Base-by-base conservation (phyloP, 2,888 invertebrate species). In the Dastarcus helophoroides region DNA sequence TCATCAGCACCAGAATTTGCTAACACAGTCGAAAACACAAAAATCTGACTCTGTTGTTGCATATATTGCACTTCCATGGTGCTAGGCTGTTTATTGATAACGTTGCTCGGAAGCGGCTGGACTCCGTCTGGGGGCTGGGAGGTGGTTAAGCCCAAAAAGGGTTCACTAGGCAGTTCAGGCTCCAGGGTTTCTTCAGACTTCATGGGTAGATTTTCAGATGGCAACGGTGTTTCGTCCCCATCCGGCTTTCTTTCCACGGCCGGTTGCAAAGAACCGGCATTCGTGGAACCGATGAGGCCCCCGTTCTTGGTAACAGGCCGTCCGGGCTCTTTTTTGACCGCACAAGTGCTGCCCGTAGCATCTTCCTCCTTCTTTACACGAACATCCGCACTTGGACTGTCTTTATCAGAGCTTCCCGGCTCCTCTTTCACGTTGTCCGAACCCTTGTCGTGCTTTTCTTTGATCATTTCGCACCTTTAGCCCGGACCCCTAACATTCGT, bases 11-110 rank as follows among this genome's bases (percentile, higher is more conserved):
- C 93, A 56, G 89, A 83, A 63, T 95, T 95, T 3, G 94, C 95
- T 63, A 93, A 65, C 50, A 79, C 68, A 5, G 95, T 94, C 12
- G 91, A 89, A 67, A 95, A 95, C 46, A 95, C 94, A 73, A 93
- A 95, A 59, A 95, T 90, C 63, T 94, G 93, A 65, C 89, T 93
- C 65, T 94, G 93, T 64, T 95, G 93, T 67, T 91, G 89, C 83
- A 83, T 81, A 51, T 82, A 83, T 54, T 79, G 78, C 42, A 84
- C 82, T 68, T 86, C 85, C 71, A 84, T 80, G 40, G 80, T 78
- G 45, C 80, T 78, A 42, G 77, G 74, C 53, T 81, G 81, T 57
- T 83, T 84, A 56, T 73, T 76, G 48, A 82, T 76, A 36, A 82
- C 79, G 58, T 82, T 82, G 41, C 80, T 79, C 16, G 78, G 77